Evolutionary conservation across 2,113 vertebrate species (phyloP).

Genomic region (Sardina pilchardus): DNA sequence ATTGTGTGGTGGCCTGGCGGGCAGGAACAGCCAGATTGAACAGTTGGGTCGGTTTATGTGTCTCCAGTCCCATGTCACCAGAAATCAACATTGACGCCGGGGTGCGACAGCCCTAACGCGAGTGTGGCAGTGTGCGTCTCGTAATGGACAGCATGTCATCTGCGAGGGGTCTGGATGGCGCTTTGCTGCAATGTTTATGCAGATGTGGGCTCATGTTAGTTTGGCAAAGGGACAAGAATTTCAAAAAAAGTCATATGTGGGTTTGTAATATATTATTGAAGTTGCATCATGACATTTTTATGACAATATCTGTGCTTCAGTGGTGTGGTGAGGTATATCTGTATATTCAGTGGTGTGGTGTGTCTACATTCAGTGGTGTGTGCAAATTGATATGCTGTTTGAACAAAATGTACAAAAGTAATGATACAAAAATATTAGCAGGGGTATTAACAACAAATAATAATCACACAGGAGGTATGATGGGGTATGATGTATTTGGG

Average conservation of each 20-base stretch:
- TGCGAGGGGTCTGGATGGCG: conserved; percentile 21
- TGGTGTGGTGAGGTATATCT: conserved; percentile 51
- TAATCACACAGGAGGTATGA: no score
- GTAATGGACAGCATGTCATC: not conserved
- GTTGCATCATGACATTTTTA: not conserved
- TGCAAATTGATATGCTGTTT: no score
- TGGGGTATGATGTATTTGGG: no score
- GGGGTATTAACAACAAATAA: no score
- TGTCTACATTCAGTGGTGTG: not conserved
- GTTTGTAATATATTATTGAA: not conserved
- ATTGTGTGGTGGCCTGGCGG: conserved; percentile 42
- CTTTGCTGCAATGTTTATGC: not conserved
- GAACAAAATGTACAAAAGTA: no score
- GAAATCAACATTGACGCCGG: conserved; percentile 57
- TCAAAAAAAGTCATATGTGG: not conserved
- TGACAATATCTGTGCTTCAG: conserved; percentile 36
- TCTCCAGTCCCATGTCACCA: conserved; percentile 49
- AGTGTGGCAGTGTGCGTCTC: conserved; percentile 29
- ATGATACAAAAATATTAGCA: no score
- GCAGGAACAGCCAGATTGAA: conserved; percentile 44
- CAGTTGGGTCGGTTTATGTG: conserved; percentile 55
- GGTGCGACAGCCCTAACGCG: conserved; percentile 49
- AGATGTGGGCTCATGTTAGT: conserved; percentile 14
- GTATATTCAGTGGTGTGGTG: conserved; percentile 51
- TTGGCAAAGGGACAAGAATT: not conserved